Evolutionary conservation across 2,113 vertebrate species (phyloP).

Genomic region (Furnarius figulus): DNA sequence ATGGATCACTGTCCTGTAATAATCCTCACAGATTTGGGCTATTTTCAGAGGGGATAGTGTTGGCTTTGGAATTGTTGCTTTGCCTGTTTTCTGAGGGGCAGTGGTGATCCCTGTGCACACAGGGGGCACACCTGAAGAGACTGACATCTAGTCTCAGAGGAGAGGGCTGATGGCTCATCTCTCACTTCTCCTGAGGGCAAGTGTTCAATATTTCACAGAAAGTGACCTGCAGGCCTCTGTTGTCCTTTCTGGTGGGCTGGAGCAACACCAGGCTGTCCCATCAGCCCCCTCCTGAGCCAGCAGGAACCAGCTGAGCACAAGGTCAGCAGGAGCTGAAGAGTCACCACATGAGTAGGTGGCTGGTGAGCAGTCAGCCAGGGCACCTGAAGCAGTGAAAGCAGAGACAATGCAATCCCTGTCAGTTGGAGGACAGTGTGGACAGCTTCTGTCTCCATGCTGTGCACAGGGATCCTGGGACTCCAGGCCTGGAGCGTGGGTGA

Average conservation of each 20-base stretch:
- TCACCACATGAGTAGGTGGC: background rate
- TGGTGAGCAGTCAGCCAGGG: background rate
- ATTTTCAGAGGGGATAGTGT: slow-evolving; percentile 24
- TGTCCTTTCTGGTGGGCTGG: background rate
- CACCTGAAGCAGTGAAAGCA: background rate
- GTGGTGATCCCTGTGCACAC: background rate
- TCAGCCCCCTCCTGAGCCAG: background rate
- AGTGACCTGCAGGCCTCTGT: background rate
- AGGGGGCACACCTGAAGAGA: background rate
- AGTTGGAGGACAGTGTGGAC: background rate
- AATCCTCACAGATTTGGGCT: slow-evolving; percentile 31
- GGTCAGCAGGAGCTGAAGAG: background rate
- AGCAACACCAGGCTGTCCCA: background rate
- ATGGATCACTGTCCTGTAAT: slow-evolving; percentile 55
- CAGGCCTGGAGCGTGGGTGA: background rate
- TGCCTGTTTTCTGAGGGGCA: background rate
- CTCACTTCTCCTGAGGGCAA: background rate
- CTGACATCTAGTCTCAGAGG: background rate
- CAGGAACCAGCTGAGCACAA: background rate
- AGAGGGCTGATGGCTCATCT: background rate
- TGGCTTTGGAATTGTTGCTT: background rate
- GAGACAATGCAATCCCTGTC: background rate
- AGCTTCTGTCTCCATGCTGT: background rate
- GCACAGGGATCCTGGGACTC: background rate
- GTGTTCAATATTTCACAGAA: background rate